Evolutionary conservation across 2,113 vertebrate genomes (phyloP).

Genomic region (Leucoraja erinaceus): DNA sequence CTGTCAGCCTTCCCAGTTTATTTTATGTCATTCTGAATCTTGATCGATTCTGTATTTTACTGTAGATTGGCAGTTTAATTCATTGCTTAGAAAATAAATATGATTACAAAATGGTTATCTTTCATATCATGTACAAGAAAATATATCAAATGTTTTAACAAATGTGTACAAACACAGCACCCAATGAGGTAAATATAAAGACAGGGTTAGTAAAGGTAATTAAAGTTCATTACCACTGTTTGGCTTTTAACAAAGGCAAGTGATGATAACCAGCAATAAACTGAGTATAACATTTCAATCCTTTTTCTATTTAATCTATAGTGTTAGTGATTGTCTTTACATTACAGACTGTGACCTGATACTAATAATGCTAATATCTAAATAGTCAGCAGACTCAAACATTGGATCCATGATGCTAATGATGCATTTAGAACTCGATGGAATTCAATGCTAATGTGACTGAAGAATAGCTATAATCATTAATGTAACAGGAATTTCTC

Average conservation of each 20-base stretch:
- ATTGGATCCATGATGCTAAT: constrained; percentile 55
- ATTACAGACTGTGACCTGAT: constrained; percentile 1
- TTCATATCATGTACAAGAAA: not conserved
- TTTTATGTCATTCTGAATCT: no score
- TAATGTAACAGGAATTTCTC: constrained; percentile 54
- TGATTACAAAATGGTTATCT: not conserved
- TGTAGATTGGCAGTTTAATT: not conserved
- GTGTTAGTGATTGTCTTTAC: not conserved
- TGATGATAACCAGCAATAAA: not conserved
- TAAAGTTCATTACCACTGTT: not conserved
- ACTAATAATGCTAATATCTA: constrained; percentile 19
- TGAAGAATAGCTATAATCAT: constrained; percentile 47
- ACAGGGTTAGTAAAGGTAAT: not conserved
- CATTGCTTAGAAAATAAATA: not conserved
- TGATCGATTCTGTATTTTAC: no score
- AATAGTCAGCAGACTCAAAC: constrained; percentile 47
- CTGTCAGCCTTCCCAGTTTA: no score
- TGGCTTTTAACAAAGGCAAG: not conserved
- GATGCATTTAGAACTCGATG: constrained; percentile 47
- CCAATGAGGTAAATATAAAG: not conserved
- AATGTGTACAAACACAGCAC: not conserved
- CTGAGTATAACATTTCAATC: not conserved
- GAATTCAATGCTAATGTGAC: constrained; percentile 54
- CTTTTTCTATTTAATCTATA: not conserved
- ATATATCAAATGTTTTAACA: not conserved